These are phyloP conservation scores for Cecropterus lyciades DNA, from an alignment of 1,140 invertebrate genomes.

Conservation along the genomic window DNA sequence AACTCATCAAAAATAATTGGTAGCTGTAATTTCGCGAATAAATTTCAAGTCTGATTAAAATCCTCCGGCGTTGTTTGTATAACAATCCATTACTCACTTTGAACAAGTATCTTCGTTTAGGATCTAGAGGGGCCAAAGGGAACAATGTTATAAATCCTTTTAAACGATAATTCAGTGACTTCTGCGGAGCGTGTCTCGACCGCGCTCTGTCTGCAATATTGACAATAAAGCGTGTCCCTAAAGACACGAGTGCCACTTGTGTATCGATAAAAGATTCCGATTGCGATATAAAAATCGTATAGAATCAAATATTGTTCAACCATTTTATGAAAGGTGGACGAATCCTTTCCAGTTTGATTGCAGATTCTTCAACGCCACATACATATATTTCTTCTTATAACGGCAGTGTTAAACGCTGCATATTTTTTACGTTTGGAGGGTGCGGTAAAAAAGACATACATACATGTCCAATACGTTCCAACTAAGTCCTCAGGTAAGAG, in stretches of 20 bases:
- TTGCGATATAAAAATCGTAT: constrained; percentile 13
- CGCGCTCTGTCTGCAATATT: constrained; percentile 26
- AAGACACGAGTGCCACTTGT: constrained; percentile 23
- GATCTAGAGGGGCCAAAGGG: constrained; percentile 21
- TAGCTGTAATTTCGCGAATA: constrained; percentile 47
- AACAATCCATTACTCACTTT: constrained; percentile 31
- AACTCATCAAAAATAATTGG: constrained; percentile 57
- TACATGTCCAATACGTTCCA: too few relatives aligned
- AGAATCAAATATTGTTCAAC: not conserved
- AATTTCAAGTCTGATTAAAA: constrained; percentile 48
- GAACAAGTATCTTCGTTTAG: constrained; percentile 26
- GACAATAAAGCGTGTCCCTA: constrained; percentile 31
- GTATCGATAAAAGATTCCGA: constrained; percentile 7
- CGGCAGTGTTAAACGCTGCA: too few relatives aligned
- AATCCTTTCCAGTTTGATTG: too few relatives aligned
- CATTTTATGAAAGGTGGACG: too few relatives aligned
- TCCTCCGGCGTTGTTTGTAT: constrained; percentile 31
- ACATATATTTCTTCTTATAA: too few relatives aligned
- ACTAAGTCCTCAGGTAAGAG: too few relatives aligned
- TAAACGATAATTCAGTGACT: constrained; percentile 38
- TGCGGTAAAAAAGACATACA: too few relatives aligned
- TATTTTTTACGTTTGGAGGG: too few relatives aligned
- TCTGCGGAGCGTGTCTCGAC: constrained; percentile 18
- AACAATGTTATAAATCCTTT: constrained; percentile 38
- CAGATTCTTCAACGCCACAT: too few relatives aligned